A percentile compares a stretch with the other conserved stretches of the same genome.
These are phyloP conservation scores for Dipodomys ordii DNA, from an alignment of 2,113 vertebrate species.

Conservation along the genomic window DNA sequence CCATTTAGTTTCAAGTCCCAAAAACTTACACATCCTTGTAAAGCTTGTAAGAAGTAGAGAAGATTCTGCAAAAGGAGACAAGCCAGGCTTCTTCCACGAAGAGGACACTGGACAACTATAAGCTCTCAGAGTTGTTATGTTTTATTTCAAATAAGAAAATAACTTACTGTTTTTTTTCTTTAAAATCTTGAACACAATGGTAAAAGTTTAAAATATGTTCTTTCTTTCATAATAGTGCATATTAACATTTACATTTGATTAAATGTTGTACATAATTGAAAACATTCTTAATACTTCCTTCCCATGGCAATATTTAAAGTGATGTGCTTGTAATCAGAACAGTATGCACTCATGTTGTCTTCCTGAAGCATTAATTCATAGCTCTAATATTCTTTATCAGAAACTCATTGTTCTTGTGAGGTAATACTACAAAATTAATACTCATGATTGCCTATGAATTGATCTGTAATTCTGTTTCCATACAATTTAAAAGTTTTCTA, in stretches of 20 bases:
- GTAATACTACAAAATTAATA: background rate
- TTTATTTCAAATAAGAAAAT: slow-evolving; percentile 12
- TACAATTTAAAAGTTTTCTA: background rate
- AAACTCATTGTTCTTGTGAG: background rate
- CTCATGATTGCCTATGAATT: background rate
- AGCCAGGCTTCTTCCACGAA: background rate
- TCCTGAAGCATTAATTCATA: background rate
- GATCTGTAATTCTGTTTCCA: slow-evolving; percentile 8
- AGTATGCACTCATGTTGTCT: background rate
- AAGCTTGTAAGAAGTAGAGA: background rate
- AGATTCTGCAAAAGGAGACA: background rate
- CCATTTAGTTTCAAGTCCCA: slow-evolving; percentile 21
- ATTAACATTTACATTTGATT: background rate
- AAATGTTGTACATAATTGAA: background rate
- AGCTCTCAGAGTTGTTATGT: background rate
- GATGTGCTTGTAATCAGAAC: background rate
- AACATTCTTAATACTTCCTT: background rate
- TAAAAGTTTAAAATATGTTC: background rate
- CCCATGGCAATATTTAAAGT: slow-evolving; percentile 28
- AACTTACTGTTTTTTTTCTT: slow-evolving; percentile 5
- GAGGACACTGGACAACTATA: background rate
- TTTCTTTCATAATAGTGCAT: background rate
- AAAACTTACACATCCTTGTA: background rate
- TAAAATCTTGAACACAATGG: slow-evolving; percentile 11
- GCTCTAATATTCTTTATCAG: background rate